Evolutionary conservation across 2,797 vertebrate genomes (phyloP).

Genomic region (Scleropages formosus): DNA sequence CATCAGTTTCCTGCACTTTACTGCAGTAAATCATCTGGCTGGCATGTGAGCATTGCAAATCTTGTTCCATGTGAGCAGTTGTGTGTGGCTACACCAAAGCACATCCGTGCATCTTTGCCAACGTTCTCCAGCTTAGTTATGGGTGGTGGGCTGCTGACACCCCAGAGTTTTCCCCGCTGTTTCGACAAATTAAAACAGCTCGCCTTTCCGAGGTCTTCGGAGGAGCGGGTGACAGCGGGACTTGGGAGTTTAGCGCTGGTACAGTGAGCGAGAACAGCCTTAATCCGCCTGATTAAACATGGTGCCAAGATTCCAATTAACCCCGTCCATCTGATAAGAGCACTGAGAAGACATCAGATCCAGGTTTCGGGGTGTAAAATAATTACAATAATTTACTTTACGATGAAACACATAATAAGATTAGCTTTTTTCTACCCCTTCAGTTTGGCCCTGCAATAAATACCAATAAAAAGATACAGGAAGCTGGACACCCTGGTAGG

Average conservation of each 20-base stretch:
- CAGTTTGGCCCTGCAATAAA: not conserved
- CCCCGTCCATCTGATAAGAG: conserved; percentile 51
- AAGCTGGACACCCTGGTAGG: not conserved
- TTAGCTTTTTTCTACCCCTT: conserved; percentile 27
- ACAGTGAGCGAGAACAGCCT: conserved; percentile 29
- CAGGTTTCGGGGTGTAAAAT: conserved; percentile 33
- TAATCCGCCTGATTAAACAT: conserved; percentile 45
- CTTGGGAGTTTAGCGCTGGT: not conserved
- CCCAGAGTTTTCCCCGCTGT: too few relatives aligned
- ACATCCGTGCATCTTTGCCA: too few relatives aligned
- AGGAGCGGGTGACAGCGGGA: too few relatives aligned
- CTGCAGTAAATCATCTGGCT: too few relatives aligned
- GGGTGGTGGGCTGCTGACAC: too few relatives aligned
- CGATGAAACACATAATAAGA: conserved; percentile 40
- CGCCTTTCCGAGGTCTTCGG: too few relatives aligned
- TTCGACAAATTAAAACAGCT: too few relatives aligned
- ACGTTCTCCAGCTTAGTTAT: too few relatives aligned
- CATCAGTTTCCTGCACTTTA: too few relatives aligned
- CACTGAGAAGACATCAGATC: conserved; percentile 33
- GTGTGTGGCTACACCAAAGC: too few relatives aligned
- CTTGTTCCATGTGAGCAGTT: too few relatives aligned
- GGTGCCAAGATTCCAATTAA: conserved; percentile 54
- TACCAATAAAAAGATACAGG: not conserved
- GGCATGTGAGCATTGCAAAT: too few relatives aligned
- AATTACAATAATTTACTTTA: conserved; percentile 35